These are phyloP conservation scores for Pseudocheirus occidentalis DNA, from an alignment of 2,797 vertebrate species.

Conservation along the genomic window DNA sequence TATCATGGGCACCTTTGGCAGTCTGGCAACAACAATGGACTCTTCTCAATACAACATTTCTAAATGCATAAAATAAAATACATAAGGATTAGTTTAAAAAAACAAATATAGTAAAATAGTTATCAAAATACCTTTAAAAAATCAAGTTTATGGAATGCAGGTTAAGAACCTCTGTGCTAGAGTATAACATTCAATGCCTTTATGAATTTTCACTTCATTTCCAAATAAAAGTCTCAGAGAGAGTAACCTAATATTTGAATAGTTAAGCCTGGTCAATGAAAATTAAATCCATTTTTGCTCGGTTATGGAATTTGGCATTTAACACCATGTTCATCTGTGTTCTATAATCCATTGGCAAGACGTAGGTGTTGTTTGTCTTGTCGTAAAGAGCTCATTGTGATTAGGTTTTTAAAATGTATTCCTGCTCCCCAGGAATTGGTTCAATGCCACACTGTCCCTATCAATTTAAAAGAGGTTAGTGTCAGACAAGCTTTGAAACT, in stretches of 20 bases:
- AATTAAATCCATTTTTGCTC: slow-evolving; percentile 66
- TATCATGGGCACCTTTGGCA: neutral
- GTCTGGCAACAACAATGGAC: neutral
- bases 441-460: slow-evolving; percentile 68
- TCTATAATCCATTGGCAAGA: slow-evolving; percentile 69
- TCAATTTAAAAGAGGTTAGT: slow-evolving; percentile 79
- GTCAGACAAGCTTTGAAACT: slow-evolving; percentile 71
- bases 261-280: slow-evolving; percentile 64
- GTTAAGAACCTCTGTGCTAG: neutral
- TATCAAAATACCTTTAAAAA: neutral
- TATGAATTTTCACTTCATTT: slow-evolving; percentile 54
- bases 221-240: slow-evolving; percentile 40
- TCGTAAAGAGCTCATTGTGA: slow-evolving; percentile 68
- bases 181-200: slow-evolving; percentile 47
- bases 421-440: slow-evolving; percentile 73
- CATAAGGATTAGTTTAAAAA: neutral
- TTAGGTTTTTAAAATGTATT: slow-evolving; percentile 78
- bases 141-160: neutral
- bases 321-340: slow-evolving; percentile 58
- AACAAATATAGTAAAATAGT: neutral
- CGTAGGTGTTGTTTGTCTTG: slow-evolving; percentile 70
- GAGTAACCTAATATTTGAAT: slow-evolving; percentile 49
- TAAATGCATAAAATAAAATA: neutral
- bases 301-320: slow-evolving; percentile 65
- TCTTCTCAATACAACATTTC: neutral